Base-by-base conservation (phyloP, 2,888 invertebrate genomes). In the Agapetus fuscipes region DNA sequence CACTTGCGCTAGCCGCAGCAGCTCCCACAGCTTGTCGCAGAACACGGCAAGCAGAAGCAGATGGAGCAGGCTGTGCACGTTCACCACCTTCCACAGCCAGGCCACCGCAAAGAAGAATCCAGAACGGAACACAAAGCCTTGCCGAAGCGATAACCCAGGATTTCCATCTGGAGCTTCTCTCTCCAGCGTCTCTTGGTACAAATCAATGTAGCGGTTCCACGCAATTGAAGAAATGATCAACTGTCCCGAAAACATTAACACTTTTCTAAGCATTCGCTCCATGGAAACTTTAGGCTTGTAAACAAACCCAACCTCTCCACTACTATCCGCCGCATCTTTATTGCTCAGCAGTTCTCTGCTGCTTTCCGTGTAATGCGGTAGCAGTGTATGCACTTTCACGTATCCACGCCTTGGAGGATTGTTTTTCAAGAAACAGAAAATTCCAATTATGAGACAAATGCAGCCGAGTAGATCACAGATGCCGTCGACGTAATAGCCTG, bases 201-300 rank as follows among this genome's bases (percentile, higher is more conserved):
- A 60, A 32, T 80, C 80, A 50, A 89, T 85, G 52, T 86, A 87
- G 17, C 86, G 74, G 63, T 89, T 88, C 89, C 89, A 89, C 6
- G 81, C 79, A 37, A 81, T 64, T 0, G 86, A 86, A 39, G 83
- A 82, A 1, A 86, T 58, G 33, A 84, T 55, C 56, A 88, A 68
- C 56, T 84, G 86, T 1, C 79, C 78, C 3, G 78, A 71, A 51
- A 83, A 78, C 49, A 80, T 66, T 11, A 76, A 61, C 14, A 84
- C 58, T 39, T 80, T 79, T 50, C 75, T 74, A 1, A 73, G 64
- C 14, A 84, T 76, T 48, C 79, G 76, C 37, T 76, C 76, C 20
- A 77, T 76, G 2, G 76, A 72, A 14, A 80, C 75, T 58, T 80
- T 80, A 11, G 77, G 76, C 57, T 81, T 80, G 50, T 78, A 79